These are phyloP conservation scores for Antheraea mylitta DNA, from an alignment of 1,140 invertebrate species.

Conservation along the genomic window DNA sequence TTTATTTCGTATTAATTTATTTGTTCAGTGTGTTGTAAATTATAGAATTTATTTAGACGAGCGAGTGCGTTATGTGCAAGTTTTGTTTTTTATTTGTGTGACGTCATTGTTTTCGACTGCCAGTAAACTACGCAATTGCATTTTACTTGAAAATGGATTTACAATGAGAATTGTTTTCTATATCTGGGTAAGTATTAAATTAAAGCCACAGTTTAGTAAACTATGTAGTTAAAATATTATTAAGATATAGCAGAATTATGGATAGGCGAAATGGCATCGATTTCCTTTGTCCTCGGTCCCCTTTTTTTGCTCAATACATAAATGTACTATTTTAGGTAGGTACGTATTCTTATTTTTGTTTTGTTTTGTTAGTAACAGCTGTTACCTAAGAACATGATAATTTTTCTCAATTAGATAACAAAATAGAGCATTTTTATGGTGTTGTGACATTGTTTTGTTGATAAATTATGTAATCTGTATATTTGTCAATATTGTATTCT, in stretches of 20 bases:
- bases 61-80: constrained; percentile 43
- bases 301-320: constrained; percentile 25
- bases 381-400: constrained; percentile 35
- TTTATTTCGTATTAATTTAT: constrained; percentile 57
- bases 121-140: constrained; percentile 77
- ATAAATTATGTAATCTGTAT: constrained; percentile 43
- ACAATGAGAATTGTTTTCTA: constrained; percentile 75
- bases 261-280: constrained; percentile 52
- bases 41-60: constrained; percentile 35
- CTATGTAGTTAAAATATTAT: neutral
- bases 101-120: constrained; percentile 77
- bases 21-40: constrained; percentile 41
- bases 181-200: constrained; percentile 55
- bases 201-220: neutral
- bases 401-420: constrained; percentile 17
- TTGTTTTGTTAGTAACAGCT: constrained; percentile 25
- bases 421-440: constrained; percentile 28
- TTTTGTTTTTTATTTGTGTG: constrained; percentile 64
- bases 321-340: constrained; percentile 19
- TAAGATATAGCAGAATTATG: constrained; percentile 13
- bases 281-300: constrained; percentile 74
- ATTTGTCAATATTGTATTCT: constrained; percentile 9
- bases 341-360: constrained; percentile 14
- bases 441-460: constrained; percentile 40
- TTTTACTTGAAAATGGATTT: constrained; percentile 71